These are phyloP conservation scores for Tipula lateralis DNA, from an alignment of 2,888 invertebrate genomes.

Conservation along the genomic window DNA sequence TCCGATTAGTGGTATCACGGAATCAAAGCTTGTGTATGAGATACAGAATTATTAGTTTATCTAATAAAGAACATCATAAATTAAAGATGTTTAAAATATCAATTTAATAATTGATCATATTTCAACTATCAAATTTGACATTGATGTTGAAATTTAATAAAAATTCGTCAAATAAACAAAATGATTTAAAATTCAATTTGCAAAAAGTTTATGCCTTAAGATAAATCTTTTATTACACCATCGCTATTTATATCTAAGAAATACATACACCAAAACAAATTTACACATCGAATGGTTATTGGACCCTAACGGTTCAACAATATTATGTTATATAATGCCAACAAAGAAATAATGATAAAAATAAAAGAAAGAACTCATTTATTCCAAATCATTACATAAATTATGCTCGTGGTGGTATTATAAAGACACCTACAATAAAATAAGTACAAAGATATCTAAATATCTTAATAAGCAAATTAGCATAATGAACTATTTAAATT, in stretches of 20 bases:
- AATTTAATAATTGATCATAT: background rate
- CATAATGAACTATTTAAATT: background rate
- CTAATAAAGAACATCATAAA: too few relatives aligned
- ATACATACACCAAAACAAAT: background rate
- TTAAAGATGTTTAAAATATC: too few relatives aligned
- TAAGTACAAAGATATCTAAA: background rate
- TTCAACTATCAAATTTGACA: background rate
- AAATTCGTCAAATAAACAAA: background rate
- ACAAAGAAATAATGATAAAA: background rate
- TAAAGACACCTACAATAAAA: background rate
- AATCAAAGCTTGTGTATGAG: too few relatives aligned
- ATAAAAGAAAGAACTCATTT: background rate
- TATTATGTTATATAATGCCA: background rate
- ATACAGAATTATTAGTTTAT: too few relatives aligned
- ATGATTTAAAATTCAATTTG: background rate
- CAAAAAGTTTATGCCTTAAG: background rate
- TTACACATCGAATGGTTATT: conserved; percentile 4
- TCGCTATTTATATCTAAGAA: background rate
- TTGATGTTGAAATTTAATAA: background rate
- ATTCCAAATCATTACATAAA: conserved; percentile 19
- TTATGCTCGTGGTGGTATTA: background rate
- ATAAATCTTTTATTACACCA: background rate
- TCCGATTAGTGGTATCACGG: too few relatives aligned
- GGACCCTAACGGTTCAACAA: background rate
- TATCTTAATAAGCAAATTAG: background rate